Evolutionary conservation across 2,113 vertebrate species (phyloP), one percentile per base, ranked within the genome.

Genomic region (Ochotona curzoniae): DNA sequence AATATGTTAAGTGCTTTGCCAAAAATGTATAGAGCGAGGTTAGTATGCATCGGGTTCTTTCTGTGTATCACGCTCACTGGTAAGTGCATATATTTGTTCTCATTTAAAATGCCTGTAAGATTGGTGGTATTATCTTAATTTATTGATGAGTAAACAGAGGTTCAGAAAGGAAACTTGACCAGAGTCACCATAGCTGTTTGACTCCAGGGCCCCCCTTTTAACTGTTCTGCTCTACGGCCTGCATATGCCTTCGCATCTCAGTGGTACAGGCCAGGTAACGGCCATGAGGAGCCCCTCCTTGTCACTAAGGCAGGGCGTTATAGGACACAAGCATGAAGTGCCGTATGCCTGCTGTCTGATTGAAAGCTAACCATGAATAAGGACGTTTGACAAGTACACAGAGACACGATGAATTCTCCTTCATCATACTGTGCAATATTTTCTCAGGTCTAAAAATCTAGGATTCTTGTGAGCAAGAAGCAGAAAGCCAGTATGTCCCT

Each of bases 401-500:
- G 66, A 60, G 8, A 76, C 30, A 57, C 63, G 79, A 63, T 78
- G 51, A 75, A 71, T 71, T 76, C 26, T 25, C 44, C n/a, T 80
- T 75, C 30, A 30, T 51, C 57, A 26, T 84, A 90, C 49, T 51
- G 26, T 47, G 57, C 23, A 85, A 10, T 3, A 35, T 89, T 89
- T 93, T 88, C 71, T 66, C 15, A 5, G 11, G 30, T 81, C 57
- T 70, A 57, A 92, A 88, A 71, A 70, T 70, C 18, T 57, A 18
- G 51, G 66, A 80, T 71, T 92, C 80, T 47, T 80, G 30, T 51
- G 51, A 91, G 23, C 21, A 35, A 63, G 30, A 88, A 73, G n/a
- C 35, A 63, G 51, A 32, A 93, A 67, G 26, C 25, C 66, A 57
- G 23, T 83, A 78, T 23, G 26, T 79, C 32, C 20, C 87, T 89